Conservation (phyloP, 2,113 vertebrate genomes). For the Lepisosteus oculatus region DNA sequence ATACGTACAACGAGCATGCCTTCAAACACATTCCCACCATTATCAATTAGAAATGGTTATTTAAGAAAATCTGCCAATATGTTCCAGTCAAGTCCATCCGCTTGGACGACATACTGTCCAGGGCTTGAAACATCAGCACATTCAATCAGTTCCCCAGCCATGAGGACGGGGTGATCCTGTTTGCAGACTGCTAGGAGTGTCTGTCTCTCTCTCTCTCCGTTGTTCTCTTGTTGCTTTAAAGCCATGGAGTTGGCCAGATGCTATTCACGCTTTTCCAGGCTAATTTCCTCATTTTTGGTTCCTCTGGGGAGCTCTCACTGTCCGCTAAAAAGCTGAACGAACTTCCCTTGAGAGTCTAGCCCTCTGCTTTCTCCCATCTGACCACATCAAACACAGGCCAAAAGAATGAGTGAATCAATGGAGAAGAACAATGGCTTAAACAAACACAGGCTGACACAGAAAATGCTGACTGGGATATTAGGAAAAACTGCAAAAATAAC, state of each 20-base stretch:
- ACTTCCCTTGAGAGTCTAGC: constrained; percentile 39
- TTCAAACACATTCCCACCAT: constrained; percentile 37
- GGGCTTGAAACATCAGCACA: constrained; percentile 17
- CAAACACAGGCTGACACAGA: constrained; percentile 38
- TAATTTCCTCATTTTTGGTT: constrained; percentile 33
- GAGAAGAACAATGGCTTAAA: constrained; percentile 51
- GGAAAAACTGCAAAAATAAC: no score
- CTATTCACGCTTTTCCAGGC: constrained; percentile 32
- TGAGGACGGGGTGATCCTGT: constrained; percentile 24
- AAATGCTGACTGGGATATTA: constrained; percentile 42
- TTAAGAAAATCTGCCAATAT: constrained; percentile 41
- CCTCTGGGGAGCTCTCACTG: constrained; percentile 54
- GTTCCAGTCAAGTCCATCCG: constrained; percentile 30
- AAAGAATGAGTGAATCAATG: constrained; percentile 29
- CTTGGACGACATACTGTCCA: background rate
- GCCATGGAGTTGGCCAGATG: constrained; percentile 17
- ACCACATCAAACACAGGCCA: constrained; percentile 41
- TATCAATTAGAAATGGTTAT: constrained; percentile 44
- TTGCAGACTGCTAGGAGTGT: constrained; percentile 40
- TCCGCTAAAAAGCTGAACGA: constrained; percentile 26
- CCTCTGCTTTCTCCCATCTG: constrained; percentile 36
- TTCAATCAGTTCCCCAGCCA: constrained; percentile 36
- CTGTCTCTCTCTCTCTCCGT: constrained; percentile 16
- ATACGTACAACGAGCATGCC: constrained; percentile 33
- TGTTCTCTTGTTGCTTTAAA: constrained; percentile 1